Evolutionary conservation across 2,113 vertebrate species (phyloP), one percentile per base, ranked within the genome.

Genomic region (Antigone vipio): DNA sequence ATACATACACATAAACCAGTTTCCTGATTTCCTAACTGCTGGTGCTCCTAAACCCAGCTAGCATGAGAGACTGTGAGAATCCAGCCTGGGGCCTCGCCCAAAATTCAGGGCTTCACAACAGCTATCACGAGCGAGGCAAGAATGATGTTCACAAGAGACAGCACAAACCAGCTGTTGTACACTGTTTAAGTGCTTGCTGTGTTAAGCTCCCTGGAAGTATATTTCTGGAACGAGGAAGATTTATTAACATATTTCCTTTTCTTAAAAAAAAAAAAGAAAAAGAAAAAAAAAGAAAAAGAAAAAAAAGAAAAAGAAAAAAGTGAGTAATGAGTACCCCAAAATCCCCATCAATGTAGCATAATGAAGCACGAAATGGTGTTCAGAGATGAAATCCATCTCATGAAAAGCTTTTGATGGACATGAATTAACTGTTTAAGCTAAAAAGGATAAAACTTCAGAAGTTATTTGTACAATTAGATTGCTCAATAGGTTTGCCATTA

Each of bases 361-460:
- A 97, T 73, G 95, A 98, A 96, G 95, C 96, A 88, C 94, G 95
- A 97, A 97, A 97, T 95, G 66, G 92, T 56, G 8, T 89, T 96
- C 78, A 78, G 78, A 97, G 93, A 95, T 80, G 55, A 97, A 97
- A 97, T 96, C 75, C 64, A 78, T 93, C 95, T 95, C 87, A 87
- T 75, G 50, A 88, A 93, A 93, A 95, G 59, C 32, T 91, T 92
- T 72, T 92, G 93, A 95, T 95, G 74, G 91, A 84, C 10, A 1
- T 42, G 62, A 92, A 97, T 96, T 91, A 96, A 95, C 90, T 62
- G 69, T 77, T 97, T 63, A 77, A 89, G 60, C 38, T 92, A 85
- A 95, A 97, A 96, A 85, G 74, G 68, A 91, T 83, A 62, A 82
- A 92, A 84, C 24, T 77, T 91, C 58, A 82, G 80, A 80, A 88